Base-by-base conservation (phyloP, 1,140 invertebrate genomes). In the Linepithema humile region DNA sequence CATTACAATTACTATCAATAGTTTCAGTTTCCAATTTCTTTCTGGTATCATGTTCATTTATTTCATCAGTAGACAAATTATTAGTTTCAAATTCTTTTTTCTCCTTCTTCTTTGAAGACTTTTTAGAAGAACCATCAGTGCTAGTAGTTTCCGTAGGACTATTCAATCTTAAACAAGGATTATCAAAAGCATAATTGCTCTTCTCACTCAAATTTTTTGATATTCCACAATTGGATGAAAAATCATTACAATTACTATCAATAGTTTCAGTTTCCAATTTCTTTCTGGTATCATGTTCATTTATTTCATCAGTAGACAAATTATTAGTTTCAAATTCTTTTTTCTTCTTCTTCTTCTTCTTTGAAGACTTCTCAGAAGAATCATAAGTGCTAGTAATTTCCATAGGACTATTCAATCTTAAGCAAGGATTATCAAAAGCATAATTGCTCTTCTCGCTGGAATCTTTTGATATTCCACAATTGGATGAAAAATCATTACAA, bases 401-500 rank as follows among this genome's bases (percentile, higher is more conserved):
- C 53, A 62, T 70, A 32, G 80, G 43, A 65, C 85, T 88, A 83
- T 89, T 86, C 9, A 87, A 72, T 83, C 89, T 55, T 9, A 92
- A 85, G 70, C 88, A 88, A 75, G 91, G 91, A 90, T 93, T 93
- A 45, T 91, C 91, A 89, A 92, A 93, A 48, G 86, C 87, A 60
- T 89, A 91, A 73, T 87, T 85, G 3, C 55, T 89, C 23, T 48
- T 32, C 57, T 35, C 20, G 12, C 75, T n/a, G 83, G 59, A 23
- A 83, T 89, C 45, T 91, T 90, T 89, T 83, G 90, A 85, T 57
- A 64, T 15, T 6, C 23, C 15, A 20, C 48, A 45, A 60, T 73
- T 83, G n/a, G n/a, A n/a, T 29, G 72, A 70, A 77, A 91, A 88
- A 72, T 85, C 91, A 65, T 85, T 78, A 1, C 10, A 60, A 10